These are phyloP conservation scores for Alethe castanea DNA, from an alignment of 2,113 vertebrate genomes.

Conservation along the genomic window DNA sequence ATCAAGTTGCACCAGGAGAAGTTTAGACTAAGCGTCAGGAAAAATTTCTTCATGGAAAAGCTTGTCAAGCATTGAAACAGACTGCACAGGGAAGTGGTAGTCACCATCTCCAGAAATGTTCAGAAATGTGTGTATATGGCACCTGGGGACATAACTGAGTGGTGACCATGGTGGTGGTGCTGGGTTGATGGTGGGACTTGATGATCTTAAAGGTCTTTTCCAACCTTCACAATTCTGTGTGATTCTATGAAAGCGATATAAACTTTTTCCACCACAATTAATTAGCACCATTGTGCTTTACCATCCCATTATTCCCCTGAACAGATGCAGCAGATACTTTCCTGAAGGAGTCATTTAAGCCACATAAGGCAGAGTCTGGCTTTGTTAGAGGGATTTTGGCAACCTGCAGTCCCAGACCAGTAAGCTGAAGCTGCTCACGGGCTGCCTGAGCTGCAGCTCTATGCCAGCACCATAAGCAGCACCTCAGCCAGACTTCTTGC, in stretches of 20 bases:
- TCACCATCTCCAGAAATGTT: not conserved
- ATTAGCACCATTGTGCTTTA: not conserved
- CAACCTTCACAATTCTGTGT: not conserved
- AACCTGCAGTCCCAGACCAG: not conserved
- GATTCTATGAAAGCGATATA: not conserved
- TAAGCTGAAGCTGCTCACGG: not conserved
- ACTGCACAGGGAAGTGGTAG: not conserved
- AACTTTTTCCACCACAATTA: not conserved
- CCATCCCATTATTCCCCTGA: not conserved
- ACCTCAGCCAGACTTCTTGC: not conserved
- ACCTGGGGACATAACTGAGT: fast-evolving
- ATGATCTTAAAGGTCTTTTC: not conserved
- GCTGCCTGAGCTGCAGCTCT: not conserved
- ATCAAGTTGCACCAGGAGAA: not conserved
- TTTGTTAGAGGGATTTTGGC: not conserved
- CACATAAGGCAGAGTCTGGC: fast-evolving
- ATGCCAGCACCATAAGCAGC: fast-evolving
- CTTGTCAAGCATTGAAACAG: not conserved
- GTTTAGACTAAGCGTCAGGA: not conserved
- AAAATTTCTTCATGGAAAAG: not conserved
- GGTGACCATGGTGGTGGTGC: not conserved
- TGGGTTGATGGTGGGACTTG: not conserved
- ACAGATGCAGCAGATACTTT: not conserved
- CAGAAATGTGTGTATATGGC: not conserved
- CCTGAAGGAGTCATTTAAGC: not conserved